Conservation (phyloP, 2,113 vertebrate genomes). For the Pelobates fuscus region DNA sequence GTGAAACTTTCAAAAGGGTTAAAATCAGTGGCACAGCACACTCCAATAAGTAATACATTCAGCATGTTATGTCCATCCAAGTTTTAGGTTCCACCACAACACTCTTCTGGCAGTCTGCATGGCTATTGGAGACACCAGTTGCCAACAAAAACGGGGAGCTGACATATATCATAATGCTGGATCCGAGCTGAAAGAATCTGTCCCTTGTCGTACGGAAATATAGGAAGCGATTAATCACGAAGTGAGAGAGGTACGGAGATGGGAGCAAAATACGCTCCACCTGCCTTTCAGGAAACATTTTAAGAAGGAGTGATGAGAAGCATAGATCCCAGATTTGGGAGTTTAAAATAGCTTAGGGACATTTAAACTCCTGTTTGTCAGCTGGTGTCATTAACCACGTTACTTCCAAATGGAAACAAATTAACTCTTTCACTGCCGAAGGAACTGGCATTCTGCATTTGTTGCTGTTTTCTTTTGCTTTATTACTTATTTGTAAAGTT, state of each 20-base stretch:
- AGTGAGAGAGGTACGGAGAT: neutral
- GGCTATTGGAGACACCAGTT: neutral
- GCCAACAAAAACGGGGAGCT: slow-evolving; percentile 27
- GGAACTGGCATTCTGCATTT: no score
- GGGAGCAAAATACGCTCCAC: slow-evolving; percentile 7
- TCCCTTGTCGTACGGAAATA: slow-evolving; percentile 28
- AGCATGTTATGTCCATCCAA: neutral
- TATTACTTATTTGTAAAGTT: no score
- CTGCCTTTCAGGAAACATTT: neutral
- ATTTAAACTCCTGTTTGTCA: slow-evolving; percentile 15
- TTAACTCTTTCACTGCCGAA: neutral
- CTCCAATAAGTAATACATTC: no score
- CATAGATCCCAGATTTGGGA: slow-evolving; percentile 7
- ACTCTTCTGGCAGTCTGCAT: slow-evolving; percentile 21
- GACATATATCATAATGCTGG: slow-evolving; percentile 24
- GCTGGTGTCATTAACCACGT: slow-evolving; percentile 27
- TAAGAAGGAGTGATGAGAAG: slow-evolving; percentile 30
- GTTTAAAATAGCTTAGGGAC: slow-evolving; percentile 18
- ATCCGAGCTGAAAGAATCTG: slow-evolving; percentile 18
- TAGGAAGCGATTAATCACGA: slow-evolving; percentile 39
- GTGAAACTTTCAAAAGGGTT: no score
- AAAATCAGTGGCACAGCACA: no score
- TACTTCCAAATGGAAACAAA: neutral
- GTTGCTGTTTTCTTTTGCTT: no score
- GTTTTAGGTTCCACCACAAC: slow-evolving; percentile 21